These are phyloP conservation scores for Lutraria rhynchaena DNA, from an alignment of 1,140 invertebrate species.

Conservation along the genomic window DNA sequence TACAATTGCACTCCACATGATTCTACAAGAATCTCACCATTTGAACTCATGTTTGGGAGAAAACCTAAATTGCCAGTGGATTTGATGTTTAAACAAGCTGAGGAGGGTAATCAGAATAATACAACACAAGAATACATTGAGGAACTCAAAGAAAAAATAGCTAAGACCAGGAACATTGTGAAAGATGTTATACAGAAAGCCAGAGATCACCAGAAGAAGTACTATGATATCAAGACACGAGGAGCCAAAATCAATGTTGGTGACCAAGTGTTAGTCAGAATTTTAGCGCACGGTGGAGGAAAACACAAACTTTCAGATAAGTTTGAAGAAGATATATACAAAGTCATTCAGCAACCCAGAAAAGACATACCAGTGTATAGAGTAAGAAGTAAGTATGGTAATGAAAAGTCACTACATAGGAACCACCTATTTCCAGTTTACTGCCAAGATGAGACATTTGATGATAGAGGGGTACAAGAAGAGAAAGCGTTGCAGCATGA, in stretches of 20 bases:
- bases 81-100: slow-evolving; percentile 29
- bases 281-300: neutral
- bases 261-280: slow-evolving; percentile 31
- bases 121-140: slow-evolving; percentile 20
- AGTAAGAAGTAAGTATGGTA: neutral
- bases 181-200: slow-evolving; percentile 3
- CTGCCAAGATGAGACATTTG: neutral
- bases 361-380: slow-evolving; percentile 27
- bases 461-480: too few relatives aligned
- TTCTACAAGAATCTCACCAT: slow-evolving; percentile 28
- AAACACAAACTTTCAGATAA: slow-evolving; percentile 37
- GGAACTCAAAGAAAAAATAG: slow-evolving; percentile 7
- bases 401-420: slow-evolving; percentile 1
- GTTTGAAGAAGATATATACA: slow-evolving; percentile 24
- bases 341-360: slow-evolving; percentile 15
- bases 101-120: neutral
- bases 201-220: slow-evolving; percentile 28
- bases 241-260: slow-evolving; percentile 2
- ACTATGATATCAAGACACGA: slow-evolving; percentile 21
- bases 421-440: slow-evolving; percentile 23
- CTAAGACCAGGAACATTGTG: neutral
- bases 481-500: too few relatives aligned
- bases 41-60: slow-evolving; percentile 52
- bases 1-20: slow-evolving; percentile 57
- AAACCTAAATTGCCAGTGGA: slow-evolving; percentile 42